These are phyloP conservation scores for Hemiscyllium ocellatum DNA, from an alignment of 2,113 vertebrate species.

Conservation along the genomic window DNA sequence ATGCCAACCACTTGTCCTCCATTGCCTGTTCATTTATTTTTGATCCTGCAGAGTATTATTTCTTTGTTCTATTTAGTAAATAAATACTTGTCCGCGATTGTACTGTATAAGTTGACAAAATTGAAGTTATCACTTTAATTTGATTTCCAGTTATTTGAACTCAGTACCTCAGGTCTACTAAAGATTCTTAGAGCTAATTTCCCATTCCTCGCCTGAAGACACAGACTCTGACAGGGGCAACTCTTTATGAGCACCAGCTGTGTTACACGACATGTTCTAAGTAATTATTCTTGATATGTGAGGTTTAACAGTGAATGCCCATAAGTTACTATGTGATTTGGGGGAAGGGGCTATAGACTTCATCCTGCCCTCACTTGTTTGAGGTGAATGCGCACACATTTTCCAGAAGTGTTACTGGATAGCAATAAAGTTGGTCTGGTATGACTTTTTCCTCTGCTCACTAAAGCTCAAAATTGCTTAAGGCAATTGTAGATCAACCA, in stretches of 20 bases:
- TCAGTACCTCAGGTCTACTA: not conserved
- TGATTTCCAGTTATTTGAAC: conserved; percentile 14
- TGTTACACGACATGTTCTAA: not conserved
- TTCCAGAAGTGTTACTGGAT: not conserved
- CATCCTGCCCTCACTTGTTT: not conserved
- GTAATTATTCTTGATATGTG: conserved; percentile 26
- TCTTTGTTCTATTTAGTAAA: not conserved
- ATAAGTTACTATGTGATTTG: not conserved
- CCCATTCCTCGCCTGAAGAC: not conserved
- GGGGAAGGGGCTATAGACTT: not conserved
- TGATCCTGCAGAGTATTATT: not conserved
- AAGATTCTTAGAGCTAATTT: not conserved
- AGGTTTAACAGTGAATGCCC: not conserved
- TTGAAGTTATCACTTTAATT: not conserved
- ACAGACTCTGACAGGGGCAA: not conserved
- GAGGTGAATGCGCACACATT: not conserved
- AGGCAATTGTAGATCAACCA: not conserved
- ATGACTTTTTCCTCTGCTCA: not conserved
- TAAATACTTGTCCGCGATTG: not conserved
- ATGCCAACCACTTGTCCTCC: not conserved
- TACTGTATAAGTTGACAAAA: not conserved
- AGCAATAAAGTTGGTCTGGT: not conserved
- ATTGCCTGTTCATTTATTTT: not conserved
- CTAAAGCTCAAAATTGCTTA: not conserved
- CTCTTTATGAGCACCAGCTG: not conserved